phyloP scores from a whole-genome alignment of 2,888 invertebrate genomes.

The Clistopyga incitator region DNA sequence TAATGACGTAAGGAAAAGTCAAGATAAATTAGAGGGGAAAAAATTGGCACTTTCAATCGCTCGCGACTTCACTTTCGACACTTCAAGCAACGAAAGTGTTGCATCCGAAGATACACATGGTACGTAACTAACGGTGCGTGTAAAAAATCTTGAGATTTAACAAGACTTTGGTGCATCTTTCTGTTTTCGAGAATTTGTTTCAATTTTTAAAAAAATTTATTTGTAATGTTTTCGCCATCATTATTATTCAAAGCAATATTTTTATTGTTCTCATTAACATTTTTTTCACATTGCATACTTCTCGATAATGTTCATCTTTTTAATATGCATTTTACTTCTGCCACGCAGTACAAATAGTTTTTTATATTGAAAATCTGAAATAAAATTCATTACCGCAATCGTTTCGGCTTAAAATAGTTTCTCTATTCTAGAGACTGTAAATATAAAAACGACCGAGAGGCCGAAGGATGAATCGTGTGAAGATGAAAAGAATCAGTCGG shows the following conservation, averaged over 20 bases:
- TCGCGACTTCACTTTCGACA: conserved; percentile 69
- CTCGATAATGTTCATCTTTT: no score
- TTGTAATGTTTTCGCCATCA: no score
- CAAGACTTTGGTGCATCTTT: no score
- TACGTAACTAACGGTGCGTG: conserved; percentile 45
- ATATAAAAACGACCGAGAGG: conserved; percentile 34
- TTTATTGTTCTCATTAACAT: no score
- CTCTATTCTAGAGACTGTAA: conserved; percentile 39
- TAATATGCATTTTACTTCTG: no score
- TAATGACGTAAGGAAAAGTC: neutral
- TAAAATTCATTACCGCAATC: no score
- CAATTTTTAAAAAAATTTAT: no score
- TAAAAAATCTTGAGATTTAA: neutral
- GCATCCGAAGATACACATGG: conserved; percentile 43
- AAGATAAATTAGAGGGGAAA: conserved; percentile 27
- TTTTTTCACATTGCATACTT: no score
- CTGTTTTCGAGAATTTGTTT: no score
- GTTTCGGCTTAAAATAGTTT: neutral
- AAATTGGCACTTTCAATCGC: conserved; percentile 67
- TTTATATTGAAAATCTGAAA: no score
- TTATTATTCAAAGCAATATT: no score
- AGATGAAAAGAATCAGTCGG: neutral
- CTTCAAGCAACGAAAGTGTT: conserved; percentile 69
- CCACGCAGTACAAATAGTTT: no score
- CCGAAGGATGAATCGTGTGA: neutral